Conservation (phyloP, 2,113 vertebrate species). For the Clarias gariepinus region DNA sequence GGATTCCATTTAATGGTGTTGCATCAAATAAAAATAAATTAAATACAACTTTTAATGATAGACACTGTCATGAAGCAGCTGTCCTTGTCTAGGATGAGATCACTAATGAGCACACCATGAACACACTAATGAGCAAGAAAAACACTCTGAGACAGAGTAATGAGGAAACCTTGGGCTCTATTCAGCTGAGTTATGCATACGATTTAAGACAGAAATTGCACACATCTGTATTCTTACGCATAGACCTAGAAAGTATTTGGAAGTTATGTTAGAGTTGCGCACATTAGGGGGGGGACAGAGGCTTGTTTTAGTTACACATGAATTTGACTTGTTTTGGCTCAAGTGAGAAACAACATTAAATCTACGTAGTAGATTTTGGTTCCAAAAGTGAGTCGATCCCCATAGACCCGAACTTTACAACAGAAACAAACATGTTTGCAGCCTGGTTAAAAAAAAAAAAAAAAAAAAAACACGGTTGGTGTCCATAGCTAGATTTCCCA, state of each 20-base stretch:
- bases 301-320: not conserved
- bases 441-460: no score
- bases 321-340: not conserved
- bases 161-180: conserved; percentile 4
- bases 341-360: not conserved
- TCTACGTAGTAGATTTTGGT: no score
- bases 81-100: not conserved
- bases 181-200: not conserved
- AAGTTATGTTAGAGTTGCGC: not conserved
- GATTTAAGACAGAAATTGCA: not conserved
- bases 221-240: not conserved
- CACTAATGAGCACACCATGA: conserved; percentile 6
- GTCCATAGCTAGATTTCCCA: no score
- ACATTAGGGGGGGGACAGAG: not conserved
- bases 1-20: not conserved
- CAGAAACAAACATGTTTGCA: no score
- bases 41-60: not conserved
- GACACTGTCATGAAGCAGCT: not conserved
- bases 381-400: no score
- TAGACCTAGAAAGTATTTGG: not conserved
- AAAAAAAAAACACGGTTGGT: no score
- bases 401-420: no score
- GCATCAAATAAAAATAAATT: not conserved
- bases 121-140: not conserved
- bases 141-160: not conserved